These are phyloP conservation scores for Microctonus aethiopoides DNA, from an alignment of 2,888 invertebrate genomes.

Conservation along the genomic window DNA sequence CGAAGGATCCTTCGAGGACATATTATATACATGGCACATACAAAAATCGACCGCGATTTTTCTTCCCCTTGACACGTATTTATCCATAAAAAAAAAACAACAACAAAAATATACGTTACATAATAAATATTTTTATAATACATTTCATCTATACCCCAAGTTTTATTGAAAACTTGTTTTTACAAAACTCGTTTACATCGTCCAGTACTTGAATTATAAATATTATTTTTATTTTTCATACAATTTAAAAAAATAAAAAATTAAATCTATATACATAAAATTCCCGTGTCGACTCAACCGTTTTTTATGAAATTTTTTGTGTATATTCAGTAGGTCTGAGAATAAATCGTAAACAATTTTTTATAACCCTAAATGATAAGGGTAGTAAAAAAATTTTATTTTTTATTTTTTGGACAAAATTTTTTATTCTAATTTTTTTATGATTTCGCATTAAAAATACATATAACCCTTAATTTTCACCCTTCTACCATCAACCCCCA, in stretches of 20 bases:
- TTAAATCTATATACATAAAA: too few relatives aligned
- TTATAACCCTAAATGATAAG: too few relatives aligned
- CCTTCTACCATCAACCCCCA: too few relatives aligned
- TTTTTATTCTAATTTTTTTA: too few relatives aligned
- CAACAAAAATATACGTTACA: constrained; percentile 3
- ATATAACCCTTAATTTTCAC: too few relatives aligned
- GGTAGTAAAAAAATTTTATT: too few relatives aligned
- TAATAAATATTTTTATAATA: background rate
- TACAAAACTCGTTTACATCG: background rate
- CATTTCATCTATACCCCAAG: background rate
- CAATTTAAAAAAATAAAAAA: background rate
- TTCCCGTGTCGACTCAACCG: too few relatives aligned
- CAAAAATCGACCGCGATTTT: constrained; percentile 26
- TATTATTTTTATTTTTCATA: background rate
- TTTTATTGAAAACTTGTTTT: background rate
- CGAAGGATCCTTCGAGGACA: constrained; percentile 27
- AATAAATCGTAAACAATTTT: too few relatives aligned
- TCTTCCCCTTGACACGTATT: background rate
- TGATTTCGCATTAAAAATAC: too few relatives aligned
- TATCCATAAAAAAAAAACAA: background rate
- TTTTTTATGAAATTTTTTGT: too few relatives aligned
- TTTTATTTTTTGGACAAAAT: too few relatives aligned
- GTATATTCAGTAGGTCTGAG: too few relatives aligned
- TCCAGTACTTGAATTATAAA: background rate
- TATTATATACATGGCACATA: background rate